Conservation (phyloP, 92 coral and sea anemone species). For the Zoanthus sansibaricus region DNA sequence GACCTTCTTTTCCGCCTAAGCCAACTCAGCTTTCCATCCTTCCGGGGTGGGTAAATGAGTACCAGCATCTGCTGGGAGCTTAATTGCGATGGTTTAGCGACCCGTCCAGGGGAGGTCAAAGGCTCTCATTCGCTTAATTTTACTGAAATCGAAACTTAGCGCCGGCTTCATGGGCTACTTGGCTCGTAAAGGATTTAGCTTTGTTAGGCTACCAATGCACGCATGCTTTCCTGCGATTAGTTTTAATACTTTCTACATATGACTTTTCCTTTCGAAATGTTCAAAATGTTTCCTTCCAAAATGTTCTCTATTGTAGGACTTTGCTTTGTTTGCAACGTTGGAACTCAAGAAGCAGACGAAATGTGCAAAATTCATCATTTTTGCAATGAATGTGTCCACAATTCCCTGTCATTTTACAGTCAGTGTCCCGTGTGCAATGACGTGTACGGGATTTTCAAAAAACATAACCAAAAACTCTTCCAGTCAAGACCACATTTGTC, state of each 20-base stretch:
- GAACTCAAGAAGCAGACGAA: neutral
- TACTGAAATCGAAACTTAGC: no score
- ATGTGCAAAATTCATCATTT: constrained; percentile 19
- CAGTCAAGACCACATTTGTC: neutral
- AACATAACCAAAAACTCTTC: neutral
- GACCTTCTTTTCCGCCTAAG: no score
- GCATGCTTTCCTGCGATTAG: neutral
- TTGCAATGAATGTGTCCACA: constrained; percentile 12
- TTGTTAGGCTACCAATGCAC: neutral
- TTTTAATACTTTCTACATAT: no score
- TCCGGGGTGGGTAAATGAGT: no score
- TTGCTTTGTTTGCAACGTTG: constrained; percentile 10
- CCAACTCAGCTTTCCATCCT: no score
- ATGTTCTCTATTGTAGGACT: neutral
- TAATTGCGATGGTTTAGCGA: no score
- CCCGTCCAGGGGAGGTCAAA: no score
- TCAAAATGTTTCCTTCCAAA: neutral
- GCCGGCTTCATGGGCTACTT: neutral
- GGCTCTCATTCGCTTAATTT: no score
- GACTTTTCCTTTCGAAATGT: neutral
- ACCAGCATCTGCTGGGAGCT: no score
- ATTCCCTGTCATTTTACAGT: neutral
- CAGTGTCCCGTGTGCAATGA: constrained; percentile 36
- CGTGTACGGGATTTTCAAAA: constrained; percentile 20
- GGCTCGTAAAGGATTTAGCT: neutral